Conservation (phyloP, 2,113 vertebrate species). For the Naja naja region DNA sequence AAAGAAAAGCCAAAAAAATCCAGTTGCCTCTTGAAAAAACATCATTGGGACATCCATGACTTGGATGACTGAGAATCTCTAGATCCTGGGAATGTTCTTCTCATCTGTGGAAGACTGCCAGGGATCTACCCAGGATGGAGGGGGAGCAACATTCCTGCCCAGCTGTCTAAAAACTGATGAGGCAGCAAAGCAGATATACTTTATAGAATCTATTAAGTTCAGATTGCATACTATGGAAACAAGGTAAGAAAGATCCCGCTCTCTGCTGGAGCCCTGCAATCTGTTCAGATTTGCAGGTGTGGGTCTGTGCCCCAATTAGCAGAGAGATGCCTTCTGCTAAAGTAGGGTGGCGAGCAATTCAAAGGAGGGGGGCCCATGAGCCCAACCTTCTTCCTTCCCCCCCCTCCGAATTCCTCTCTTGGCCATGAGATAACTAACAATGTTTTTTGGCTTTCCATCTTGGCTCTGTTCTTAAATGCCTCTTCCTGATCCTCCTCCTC, state of each 20-base stretch:
- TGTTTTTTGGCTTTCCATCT: not conserved
- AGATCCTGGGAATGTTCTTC: not conserved
- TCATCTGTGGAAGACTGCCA: not conserved
- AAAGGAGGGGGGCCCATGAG: not conserved
- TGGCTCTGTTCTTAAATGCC: not conserved
- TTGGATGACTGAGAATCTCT: too few species aligned
- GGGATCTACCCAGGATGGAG: not conserved
- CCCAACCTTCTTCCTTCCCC: not conserved
- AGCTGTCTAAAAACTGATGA: not conserved
- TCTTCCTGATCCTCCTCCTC: not conserved
- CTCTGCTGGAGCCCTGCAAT: not conserved
- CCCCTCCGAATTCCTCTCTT: not conserved
- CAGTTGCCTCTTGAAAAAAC: too few species aligned
- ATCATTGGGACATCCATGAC: too few species aligned
- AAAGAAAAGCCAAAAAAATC: too few species aligned
- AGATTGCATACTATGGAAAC: not conserved
- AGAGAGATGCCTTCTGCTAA: not conserved
- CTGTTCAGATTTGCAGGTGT: not conserved
- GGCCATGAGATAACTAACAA: not conserved
- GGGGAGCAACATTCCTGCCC: not conserved
- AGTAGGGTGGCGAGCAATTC: not conserved
- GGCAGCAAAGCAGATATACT: not conserved
- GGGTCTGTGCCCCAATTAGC: not conserved
- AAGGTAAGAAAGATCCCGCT: not conserved
- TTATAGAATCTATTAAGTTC: not conserved